phyloP scores from a whole-genome alignment of 2,113 vertebrate species.

The Pontoporia blainvillei region DNA sequence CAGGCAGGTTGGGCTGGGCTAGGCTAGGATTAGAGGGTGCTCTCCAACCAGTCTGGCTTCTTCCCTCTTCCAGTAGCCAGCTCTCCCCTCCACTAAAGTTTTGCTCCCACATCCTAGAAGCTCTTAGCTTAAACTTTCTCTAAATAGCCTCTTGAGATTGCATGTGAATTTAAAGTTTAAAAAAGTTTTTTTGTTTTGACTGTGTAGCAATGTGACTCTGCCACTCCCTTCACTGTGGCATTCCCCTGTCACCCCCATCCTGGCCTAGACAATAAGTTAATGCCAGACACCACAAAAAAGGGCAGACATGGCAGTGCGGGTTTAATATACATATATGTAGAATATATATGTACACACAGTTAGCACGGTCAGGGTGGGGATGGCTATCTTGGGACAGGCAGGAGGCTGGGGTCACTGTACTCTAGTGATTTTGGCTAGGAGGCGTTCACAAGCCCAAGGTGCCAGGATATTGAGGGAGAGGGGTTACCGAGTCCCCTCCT shows the following conservation, averaged over 20 bases:
- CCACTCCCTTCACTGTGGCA: constrained; percentile 10
- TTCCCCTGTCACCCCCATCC: constrained; percentile 1
- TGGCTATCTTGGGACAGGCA: constrained; percentile 41
- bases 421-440: constrained; percentile 43
- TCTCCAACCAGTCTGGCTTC: constrained; percentile 36
- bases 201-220: not conserved
- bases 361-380: constrained; percentile 78
- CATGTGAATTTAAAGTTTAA: constrained; percentile 6
- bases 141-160: constrained; percentile 19
- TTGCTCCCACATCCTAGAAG: not conserved
- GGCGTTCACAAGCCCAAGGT: constrained; percentile 40
- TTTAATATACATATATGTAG: constrained; percentile 84
- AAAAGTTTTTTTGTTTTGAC: not conserved
- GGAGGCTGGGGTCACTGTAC: constrained; percentile 56
- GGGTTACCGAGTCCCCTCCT: constrained; percentile 8
- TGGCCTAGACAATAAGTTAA: constrained; percentile 65
- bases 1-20: not conserved
- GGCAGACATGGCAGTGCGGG: constrained; percentile 75
- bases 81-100: not conserved
- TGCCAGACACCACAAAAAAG: constrained; percentile 61
- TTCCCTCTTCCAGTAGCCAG: not conserved
- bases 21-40: not conserved
- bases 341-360: constrained; percentile 85
- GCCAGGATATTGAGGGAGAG: constrained; percentile 7
- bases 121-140: constrained; percentile 16